Evolutionary conservation across 2,113 vertebrate species (phyloP), one percentile per base, ranked within the genome.

Genomic region (Phasianus colchicus): DNA sequence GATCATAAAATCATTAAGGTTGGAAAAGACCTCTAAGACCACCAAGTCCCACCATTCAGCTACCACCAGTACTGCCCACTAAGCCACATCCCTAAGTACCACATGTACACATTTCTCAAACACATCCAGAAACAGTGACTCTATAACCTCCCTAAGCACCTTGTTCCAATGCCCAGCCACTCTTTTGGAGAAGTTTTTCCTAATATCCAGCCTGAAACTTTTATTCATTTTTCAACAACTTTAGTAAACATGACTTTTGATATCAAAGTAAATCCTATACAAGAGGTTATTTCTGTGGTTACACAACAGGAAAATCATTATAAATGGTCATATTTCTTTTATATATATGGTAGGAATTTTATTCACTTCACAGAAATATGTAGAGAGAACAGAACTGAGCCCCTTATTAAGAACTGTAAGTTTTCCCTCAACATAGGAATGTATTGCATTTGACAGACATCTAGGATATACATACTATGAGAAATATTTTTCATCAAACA

Each of bases 401-500:
- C 9, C 10, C 57, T 89, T 70, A 50, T 67, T 47, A 95, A 95
- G 64, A 73, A 64, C 48, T 67, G 15, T 61, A 19, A 88, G 24
- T 85, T 86, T 61, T 88, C 38, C 27, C 38, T 45, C 14, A 76
- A 71, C 89, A 36, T 79, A 93, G 73, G 88, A 91, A 81, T 42
- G 67, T 29, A 52, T 88, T 87, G 79, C 27, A 36, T 91, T 89
- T 80, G 7, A 64, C 43, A 77, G 10, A 9, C 64, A 11, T 47
- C 83, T 64, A 91, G 29, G 73, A 14, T 74, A 88, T 20, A 88
- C 10, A 57, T 55, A 76, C 47, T 47, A 36, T 32, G 22, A 54
- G 58, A 93, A 48, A 11, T 90, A 95, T 88, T 95, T 86, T 97
- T 96, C 71, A 94, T 85, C 45, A 79, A 55, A 57, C 89, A 95